These are phyloP conservation scores for Frankliniella intonsa DNA, from an alignment of 2,888 invertebrate species.

Conservation along the genomic window DNA sequence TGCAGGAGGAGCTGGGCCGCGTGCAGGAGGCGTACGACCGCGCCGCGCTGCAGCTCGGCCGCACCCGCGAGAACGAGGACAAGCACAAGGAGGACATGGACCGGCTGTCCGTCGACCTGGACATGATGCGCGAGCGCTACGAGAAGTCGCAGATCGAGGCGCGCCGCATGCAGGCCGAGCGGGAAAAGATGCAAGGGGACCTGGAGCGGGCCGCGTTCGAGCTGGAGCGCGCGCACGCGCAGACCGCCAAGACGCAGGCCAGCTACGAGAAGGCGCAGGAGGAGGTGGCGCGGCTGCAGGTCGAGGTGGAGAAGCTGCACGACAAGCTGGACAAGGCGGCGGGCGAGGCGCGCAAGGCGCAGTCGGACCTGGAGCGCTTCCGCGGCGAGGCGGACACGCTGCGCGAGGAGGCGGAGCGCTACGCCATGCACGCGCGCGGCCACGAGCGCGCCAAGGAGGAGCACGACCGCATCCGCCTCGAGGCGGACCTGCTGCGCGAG, in stretches of 20 bases:
- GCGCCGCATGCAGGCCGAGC: conserved; percentile 73
- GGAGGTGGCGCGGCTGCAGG: conserved; percentile 77
- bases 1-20: conserved; percentile 79
- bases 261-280: conserved; percentile 85
- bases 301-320: conserved; percentile 85
- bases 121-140: conserved; percentile 81
- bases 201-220: conserved; percentile 80
- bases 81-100: conserved; percentile 82
- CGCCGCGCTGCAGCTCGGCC: conserved; percentile 74
- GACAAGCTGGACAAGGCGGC: conserved; percentile 85
- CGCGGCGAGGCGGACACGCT: conserved; percentile 69
- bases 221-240: conserved; percentile 79
- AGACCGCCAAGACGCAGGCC: conserved; percentile 77
- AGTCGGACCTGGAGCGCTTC: conserved; percentile 67
- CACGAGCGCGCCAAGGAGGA: conserved; percentile 63
- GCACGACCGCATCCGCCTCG: conserved; percentile 66
- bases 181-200: conserved; percentile 80
- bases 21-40: conserved; percentile 86
- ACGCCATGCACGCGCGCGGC: conserved; percentile 66
- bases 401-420: conserved; percentile 71
- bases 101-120: conserved; percentile 70
- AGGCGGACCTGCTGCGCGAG: conserved; percentile 78
- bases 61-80: conserved; percentile 86
- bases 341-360: conserved; percentile 73
- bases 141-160: conserved; percentile 84